Conservation (phyloP, 2,888 invertebrate genomes). For the Erebia aethiops region DNA sequence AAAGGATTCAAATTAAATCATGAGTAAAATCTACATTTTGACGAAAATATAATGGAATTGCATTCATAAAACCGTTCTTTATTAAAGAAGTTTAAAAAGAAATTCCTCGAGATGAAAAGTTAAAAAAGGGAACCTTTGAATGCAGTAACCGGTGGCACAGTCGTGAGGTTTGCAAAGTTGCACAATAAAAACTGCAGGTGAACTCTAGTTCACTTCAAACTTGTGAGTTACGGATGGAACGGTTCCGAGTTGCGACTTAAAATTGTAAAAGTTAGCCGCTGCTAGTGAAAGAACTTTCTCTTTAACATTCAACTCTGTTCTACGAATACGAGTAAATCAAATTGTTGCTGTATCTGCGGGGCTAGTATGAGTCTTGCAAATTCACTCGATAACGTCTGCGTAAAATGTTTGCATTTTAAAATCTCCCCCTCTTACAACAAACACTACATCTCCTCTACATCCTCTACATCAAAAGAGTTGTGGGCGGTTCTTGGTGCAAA, state of each 20-base stretch:
- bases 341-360: slow-evolving; percentile 19
- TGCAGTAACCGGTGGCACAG: slow-evolving; percentile 37
- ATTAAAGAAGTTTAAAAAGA: slow-evolving; percentile 24
- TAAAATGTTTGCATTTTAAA: not conserved
- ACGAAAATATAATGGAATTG: not conserved
- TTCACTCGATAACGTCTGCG: not conserved
- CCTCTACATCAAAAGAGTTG: too few relatives aligned
- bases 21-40: not conserved
- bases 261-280: slow-evolving; percentile 43
- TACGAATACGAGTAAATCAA: slow-evolving; percentile 25
- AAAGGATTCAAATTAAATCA: too few relatives aligned
- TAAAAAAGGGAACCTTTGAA: slow-evolving; percentile 31
- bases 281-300: slow-evolving; percentile 37
- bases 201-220: slow-evolving; percentile 41
- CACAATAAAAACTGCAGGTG: slow-evolving; percentile 44
- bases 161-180: slow-evolving; percentile 41
- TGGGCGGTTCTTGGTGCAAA: too few relatives aligned
- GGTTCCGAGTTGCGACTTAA: slow-evolving; percentile 41
- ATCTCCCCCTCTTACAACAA: too few relatives aligned
- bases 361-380: not conserved
- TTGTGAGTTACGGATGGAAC: slow-evolving; percentile 39
- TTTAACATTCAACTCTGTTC: slow-evolving; percentile 36
- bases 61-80: not conserved
- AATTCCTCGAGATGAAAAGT: slow-evolving; percentile 18
- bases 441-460: too few relatives aligned